Base-by-base conservation (phyloP, 2,797 vertebrate genomes). In the Sebastes kiyomatsui region DNA sequence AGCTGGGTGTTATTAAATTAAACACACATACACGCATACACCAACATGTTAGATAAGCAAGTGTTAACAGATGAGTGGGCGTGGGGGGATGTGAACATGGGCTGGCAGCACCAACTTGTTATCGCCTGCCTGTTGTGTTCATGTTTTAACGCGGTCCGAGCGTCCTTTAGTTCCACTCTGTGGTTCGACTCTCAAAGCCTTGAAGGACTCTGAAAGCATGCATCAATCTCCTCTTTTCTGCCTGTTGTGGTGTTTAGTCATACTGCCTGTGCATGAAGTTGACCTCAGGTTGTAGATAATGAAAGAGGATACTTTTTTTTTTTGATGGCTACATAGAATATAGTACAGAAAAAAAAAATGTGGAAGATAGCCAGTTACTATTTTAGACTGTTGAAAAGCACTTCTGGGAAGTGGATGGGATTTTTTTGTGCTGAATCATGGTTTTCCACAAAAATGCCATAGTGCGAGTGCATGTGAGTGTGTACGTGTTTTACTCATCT, bases 351-450 rank as follows among this genome's bases (percentile, higher is more conserved):
- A 35, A 46, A 77, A 65, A 72, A 28, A 10, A 76, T 80, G 56
- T 71, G 78, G 81, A 79, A n/a, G 4, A 58, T 13, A 27, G 77
- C 75, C 76, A 77, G 80, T 67, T 75, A 62, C 77, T 87, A 69
- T 88, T 91, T 84, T 74, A 71, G 49, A 66, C 49, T 76, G 56
- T 67, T 74, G 42, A 73, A 83, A 82, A 81, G 80, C 77, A 80
- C 77, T 83, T 80, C 77, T 83, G 67, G 69, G 72, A 82, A 87
- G 73, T 73, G 58, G 71, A 80, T 82, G 60, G 8, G 30, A 20
- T 76, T 59, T 60, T 73, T 67, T 42, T 61, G 58, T 89, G 89
- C 88, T 91, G 91, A 91, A 32, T 91, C 89, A 79, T 73, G 82
- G 23, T 78, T 85, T 89, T 87, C 38, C 56, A 77, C 64, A 62